phyloP scores from a whole-genome alignment of 2,888 invertebrate genomes.

The Stenichneumon culpator region DNA sequence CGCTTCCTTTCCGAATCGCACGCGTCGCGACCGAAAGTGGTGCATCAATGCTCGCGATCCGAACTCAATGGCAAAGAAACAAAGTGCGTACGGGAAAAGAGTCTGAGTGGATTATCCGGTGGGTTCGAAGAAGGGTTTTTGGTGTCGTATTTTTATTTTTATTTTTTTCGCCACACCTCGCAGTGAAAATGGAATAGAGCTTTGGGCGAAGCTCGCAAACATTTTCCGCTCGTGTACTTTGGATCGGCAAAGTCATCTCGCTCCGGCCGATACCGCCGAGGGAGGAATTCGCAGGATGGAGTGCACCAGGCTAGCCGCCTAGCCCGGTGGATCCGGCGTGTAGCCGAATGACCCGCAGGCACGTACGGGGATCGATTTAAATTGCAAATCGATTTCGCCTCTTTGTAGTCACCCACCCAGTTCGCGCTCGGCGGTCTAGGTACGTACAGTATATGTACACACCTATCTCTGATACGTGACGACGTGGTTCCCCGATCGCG shows the following conservation, averaged over 20 bases:
- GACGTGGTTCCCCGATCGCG: slow-evolving; percentile 69
- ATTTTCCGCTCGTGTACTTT: neutral
- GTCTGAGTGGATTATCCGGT: slow-evolving; percentile 34
- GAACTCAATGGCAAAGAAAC: slow-evolving; percentile 37
- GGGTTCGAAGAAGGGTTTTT: slow-evolving; percentile 43
- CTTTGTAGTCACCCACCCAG: slow-evolving; percentile 83
- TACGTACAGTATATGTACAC: slow-evolving; percentile 33
- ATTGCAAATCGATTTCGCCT: slow-evolving; percentile 84
- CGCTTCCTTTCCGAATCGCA: slow-evolving; percentile 47
- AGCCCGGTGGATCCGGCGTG: slow-evolving; percentile 75
- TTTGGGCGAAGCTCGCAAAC: neutral
- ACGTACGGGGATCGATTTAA: slow-evolving; percentile 83
- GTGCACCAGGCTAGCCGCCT: slow-evolving; percentile 66
- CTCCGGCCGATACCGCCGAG: slow-evolving; percentile 4
- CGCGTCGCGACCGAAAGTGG: slow-evolving; percentile 41
- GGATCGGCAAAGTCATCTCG: slow-evolving; percentile 9
- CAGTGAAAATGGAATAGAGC: neutral
- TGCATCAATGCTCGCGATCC: slow-evolving; percentile 44
- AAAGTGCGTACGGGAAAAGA: slow-evolving; percentile 34
- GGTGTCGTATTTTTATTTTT: slow-evolving; percentile 16
- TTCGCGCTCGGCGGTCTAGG: slow-evolving; percentile 56
- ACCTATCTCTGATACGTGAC: slow-evolving; percentile 77
- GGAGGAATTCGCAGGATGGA: slow-evolving; percentile 9
- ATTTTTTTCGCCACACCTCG: neutral
- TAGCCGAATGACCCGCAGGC: slow-evolving; percentile 81